Evolutionary conservation across 2,113 vertebrate species (phyloP), one percentile per base, ranked within the genome.

Genomic region (Theropithecus gelada): DNA sequence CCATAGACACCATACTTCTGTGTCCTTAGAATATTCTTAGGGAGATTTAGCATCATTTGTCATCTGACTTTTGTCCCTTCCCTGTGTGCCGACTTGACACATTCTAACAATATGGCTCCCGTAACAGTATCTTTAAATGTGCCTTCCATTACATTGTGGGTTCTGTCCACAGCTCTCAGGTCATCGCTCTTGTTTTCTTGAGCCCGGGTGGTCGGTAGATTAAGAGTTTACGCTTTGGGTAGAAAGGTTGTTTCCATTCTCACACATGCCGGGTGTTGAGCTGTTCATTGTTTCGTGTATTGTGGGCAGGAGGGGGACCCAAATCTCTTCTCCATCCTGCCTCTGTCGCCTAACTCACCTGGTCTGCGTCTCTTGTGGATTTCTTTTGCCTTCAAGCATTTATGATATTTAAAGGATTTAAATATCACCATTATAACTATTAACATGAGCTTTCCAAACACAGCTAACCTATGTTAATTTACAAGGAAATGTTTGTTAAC

Each of bases 91-190:
- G 45, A 1, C 40, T 17, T 43, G 78, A 45, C 52, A 16, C 11
- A 2, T 38, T 30, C 66, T 70, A 0, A 1, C 3, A 18, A n/a
- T 4, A 0, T 14, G 64, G 61, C 83, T 40, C 38, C 68, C 16
- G 0, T 43, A 1, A 10, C 40, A 6, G 0, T 12, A 10, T 38
- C 20, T 48, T 17, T 55, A 22, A 16, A 45, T 16, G 32, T 1
- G 23, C 43, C 5, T 1, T 40, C 6, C 4, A 0, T 20, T 35
- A 11, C 38, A 1, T 12, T 7, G 23, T 25, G 20, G 43, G 25
- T 27, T 27, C 55, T 20, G 30, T 10, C 0, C 14, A 3, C 1
- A 30, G 20, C 55, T 2, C 1, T 55, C 20, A 7, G 38, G 7
- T 13, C 40, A 0, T 30, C 14, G 10, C 27, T 40, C 43, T 30